phyloP scores from a whole-genome alignment of 2,888 invertebrate species.

The Tortrix viridana region DNA sequence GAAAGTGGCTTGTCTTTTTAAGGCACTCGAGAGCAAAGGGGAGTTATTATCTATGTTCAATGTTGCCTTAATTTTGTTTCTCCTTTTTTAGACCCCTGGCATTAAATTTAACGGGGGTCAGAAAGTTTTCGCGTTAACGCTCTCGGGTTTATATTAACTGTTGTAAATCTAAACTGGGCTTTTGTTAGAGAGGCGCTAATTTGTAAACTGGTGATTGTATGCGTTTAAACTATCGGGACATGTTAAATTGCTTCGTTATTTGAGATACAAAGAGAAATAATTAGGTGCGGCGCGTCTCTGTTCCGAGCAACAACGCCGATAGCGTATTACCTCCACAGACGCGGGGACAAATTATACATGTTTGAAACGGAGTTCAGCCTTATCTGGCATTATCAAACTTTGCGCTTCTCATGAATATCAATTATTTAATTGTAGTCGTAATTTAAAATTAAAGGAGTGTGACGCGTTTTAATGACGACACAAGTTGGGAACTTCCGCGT shows the following conservation, averaged over 20 bases:
- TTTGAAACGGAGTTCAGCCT: slow-evolving; percentile 45
- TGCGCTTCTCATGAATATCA: slow-evolving; percentile 58
- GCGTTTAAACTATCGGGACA: slow-evolving; percentile 16
- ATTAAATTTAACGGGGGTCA: slow-evolving; percentile 55
- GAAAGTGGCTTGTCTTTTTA: slow-evolving; percentile 71
- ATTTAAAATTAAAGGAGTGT: slow-evolving; percentile 50
- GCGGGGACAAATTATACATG: slow-evolving; percentile 40
- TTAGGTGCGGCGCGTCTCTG: slow-evolving; percentile 6
- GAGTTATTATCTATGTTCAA: slow-evolving; percentile 68
- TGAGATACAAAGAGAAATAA: slow-evolving; percentile 20
- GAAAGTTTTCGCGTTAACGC: slow-evolving; percentile 48
- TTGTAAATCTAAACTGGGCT: slow-evolving; percentile 32
- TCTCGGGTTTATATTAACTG: slow-evolving; percentile 33
- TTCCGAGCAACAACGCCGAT: slow-evolving; percentile 3
- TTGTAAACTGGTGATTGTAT: slow-evolving; percentile 13
- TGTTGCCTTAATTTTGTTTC: slow-evolving; percentile 62
- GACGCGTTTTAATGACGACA: slow-evolving; percentile 44
- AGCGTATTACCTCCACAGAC: slow-evolving; percentile 22
- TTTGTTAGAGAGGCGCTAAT: slow-evolving; percentile 6
- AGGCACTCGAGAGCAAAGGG: slow-evolving; percentile 63
- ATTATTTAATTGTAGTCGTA: slow-evolving; percentile 54
- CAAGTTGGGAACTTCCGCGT: slow-evolving; percentile 3
- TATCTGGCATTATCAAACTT: slow-evolving; percentile 64
- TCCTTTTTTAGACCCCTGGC: slow-evolving; percentile 55
- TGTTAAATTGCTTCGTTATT: slow-evolving; percentile 24